Conservation (phyloP, 2,888 invertebrate genomes). For the Scelioninae gen. 1 region DNA sequence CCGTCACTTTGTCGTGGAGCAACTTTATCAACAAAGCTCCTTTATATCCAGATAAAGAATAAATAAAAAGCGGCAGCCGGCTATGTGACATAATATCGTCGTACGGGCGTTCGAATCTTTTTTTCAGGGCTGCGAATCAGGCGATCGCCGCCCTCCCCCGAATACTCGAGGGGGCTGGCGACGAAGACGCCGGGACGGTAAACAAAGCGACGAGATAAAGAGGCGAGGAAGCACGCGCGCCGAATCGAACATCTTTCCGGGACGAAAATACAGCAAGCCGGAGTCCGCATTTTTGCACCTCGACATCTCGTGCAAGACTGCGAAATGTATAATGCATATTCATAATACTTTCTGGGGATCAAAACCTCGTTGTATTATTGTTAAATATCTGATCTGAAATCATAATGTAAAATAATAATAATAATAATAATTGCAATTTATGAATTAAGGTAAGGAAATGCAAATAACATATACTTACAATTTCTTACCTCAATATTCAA, state of each 20-base stretch:
- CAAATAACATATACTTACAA: no score
- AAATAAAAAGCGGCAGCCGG: slow-evolving; percentile 30
- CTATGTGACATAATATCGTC: slow-evolving; percentile 41
- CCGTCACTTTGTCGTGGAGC: slow-evolving; percentile 8
- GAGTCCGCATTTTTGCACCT: slow-evolving; percentile 56
- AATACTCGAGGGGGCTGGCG: slow-evolving; percentile 32
- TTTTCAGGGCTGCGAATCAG: slow-evolving; percentile 52
- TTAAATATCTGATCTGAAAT: slow-evolving; percentile 14
- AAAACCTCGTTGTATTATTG: not conserved
- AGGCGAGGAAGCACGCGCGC: slow-evolving; percentile 61
- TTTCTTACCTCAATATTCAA: no score
- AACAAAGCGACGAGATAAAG: slow-evolving; percentile 64
- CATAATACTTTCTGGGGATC: not conserved
- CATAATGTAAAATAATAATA: no score
- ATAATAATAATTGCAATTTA: no score
- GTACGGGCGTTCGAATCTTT: slow-evolving; percentile 37
- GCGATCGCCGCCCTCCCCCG: slow-evolving; percentile 46
- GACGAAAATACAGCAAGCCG: slow-evolving; percentile 53
- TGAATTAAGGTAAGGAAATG: no score
- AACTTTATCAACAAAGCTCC: slow-evolving; percentile 35
- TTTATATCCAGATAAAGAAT: slow-evolving; percentile 8
- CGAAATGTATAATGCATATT: slow-evolving; percentile 48
- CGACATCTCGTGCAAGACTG: slow-evolving; percentile 19
- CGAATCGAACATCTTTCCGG: slow-evolving; percentile 67
- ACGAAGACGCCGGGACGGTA: slow-evolving; percentile 63